A percentile compares a stretch with the other conserved stretches of the same genome.
Evolutionary conservation across 1,140 invertebrate genomes (phyloP).

Genomic region (Rhopalosiphum padi): DNA sequence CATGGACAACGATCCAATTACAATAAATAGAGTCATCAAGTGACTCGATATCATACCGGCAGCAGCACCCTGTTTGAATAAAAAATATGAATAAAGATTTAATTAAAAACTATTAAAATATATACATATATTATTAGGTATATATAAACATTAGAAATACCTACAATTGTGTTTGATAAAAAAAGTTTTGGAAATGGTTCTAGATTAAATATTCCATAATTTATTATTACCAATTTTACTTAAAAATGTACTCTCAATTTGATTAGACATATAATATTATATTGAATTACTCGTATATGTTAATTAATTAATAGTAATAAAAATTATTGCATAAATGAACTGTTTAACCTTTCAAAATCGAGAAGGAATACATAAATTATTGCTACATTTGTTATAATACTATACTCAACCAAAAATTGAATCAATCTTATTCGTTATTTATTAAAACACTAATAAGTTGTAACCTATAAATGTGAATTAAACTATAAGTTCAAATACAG

Average conservation of each 20-base stretch:
- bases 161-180: background rate
- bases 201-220: background rate
- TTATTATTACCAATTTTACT: background rate
- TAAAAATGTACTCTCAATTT: background rate
- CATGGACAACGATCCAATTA: slow-evolving; percentile 69
- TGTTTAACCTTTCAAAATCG: background rate
- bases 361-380: background rate
- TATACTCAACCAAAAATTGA: background rate
- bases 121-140: no score
- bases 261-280: background rate
- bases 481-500: background rate
- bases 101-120: background rate
- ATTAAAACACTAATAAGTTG: no score
- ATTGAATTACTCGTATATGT: background rate
- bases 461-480: background rate
- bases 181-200: background rate
- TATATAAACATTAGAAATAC: no score
- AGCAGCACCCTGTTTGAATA: slow-evolving; percentile 68
- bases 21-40: slow-evolving; percentile 72
- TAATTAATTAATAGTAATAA: background rate
- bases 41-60: slow-evolving; percentile 74
- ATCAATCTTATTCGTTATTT: background rate
- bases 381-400: background rate
- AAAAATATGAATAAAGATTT: slow-evolving; percentile 3
- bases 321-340: background rate